Base-by-base conservation (phyloP, 2,113 vertebrate genomes). In the Mohoua ochrocephala region DNA sequence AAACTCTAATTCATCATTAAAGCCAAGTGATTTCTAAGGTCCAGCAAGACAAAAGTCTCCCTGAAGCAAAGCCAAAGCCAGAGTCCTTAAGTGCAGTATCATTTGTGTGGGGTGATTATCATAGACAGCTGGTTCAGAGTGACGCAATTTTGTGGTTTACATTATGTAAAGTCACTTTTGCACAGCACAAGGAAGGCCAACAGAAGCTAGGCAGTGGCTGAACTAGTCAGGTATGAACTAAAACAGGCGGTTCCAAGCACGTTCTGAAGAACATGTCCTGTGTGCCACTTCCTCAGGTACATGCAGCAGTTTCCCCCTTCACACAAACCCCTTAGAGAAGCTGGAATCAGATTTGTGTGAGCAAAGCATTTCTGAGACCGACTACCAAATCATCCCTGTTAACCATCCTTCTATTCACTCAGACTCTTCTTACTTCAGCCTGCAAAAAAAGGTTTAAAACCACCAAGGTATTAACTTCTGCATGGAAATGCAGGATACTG, bases 391-490 rank as follows among this genome's bases (percentile, higher is more conserved):
- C 8, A 64, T 2, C 11, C 19, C 15, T 56, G 6, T 56, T 47
- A 90, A 64, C 19, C 16, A 47, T 33, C 15, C 24, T 60, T 79
- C 35, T 28, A 6, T 7, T 60, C 49, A 35, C 8, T 31, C 15
- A 4, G 12, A 63, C n/a, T 53, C 28, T 47, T 73, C 44, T 49
- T 53, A 4, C n/a, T 75, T 67, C 11, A 80, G 23, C 9, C 31
- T 54, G 7, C 30, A 45, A 20, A 56, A 37, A 39, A 64, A 75
- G 19, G 13, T 24, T 59, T 64, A 47, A 86, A 82, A 59, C 21
- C 28, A 91, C 5, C 0, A 1, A 44, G 27, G 15, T 33, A 13
- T 0, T 44, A 49, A 63, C 5, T 88, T 76, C 33, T 42, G 33
- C 31, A 42, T 0, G 33, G 5, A 42, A 78, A 61, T n/a, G 2